Conservation (phyloP, 1,140 invertebrate genomes). For the Zaprionus camerounensis region DNA sequence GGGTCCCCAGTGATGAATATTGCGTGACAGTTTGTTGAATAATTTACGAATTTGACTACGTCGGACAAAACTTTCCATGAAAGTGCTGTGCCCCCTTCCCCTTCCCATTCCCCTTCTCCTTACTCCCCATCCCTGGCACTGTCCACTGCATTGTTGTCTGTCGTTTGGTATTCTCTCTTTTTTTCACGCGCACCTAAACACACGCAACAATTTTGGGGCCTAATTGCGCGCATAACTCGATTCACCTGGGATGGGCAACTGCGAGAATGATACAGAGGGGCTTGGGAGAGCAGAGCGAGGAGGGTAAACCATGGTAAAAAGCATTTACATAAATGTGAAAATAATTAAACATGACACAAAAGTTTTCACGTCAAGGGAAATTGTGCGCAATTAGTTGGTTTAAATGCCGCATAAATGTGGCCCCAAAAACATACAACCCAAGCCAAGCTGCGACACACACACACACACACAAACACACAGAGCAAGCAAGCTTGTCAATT, state of each 20-base stretch:
- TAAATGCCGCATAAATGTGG: conserved; percentile 82
- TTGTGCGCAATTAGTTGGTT: conserved; percentile 80
- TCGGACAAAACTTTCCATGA: conserved; percentile 47
- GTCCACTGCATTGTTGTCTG: conserved; percentile 2
- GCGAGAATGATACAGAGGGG: background rate
- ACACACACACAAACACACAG: background rate
- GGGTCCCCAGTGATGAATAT: conserved; percentile 50
- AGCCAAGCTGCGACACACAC: background rate
- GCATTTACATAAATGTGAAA: conserved; percentile 80
- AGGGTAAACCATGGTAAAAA: conserved; percentile 15
- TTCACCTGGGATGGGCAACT: conserved; percentile 1
- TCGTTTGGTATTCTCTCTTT: conserved; percentile 20
- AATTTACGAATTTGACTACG: conserved; percentile 68
- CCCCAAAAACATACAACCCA: conserved; percentile 26
- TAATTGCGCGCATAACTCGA: conserved; percentile 73
- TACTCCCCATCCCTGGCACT: background rate
- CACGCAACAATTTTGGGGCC: conserved; percentile 74
- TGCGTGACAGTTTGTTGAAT: conserved; percentile 83
- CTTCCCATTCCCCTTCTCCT: background rate
- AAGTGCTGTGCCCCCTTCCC: background rate
- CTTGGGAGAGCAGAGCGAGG: no score
- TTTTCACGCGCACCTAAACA: conserved; percentile 80
- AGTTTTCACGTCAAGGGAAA: conserved; percentile 68
- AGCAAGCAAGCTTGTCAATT: conserved; percentile 72
- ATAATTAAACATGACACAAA: conserved; percentile 81